Percentiles rank a stretch among this genome's conserved stretches.
These are phyloP conservation scores for Strigamia crassipes DNA, from an alignment of 2,888 invertebrate genomes.

Conservation along the genomic window DNA sequence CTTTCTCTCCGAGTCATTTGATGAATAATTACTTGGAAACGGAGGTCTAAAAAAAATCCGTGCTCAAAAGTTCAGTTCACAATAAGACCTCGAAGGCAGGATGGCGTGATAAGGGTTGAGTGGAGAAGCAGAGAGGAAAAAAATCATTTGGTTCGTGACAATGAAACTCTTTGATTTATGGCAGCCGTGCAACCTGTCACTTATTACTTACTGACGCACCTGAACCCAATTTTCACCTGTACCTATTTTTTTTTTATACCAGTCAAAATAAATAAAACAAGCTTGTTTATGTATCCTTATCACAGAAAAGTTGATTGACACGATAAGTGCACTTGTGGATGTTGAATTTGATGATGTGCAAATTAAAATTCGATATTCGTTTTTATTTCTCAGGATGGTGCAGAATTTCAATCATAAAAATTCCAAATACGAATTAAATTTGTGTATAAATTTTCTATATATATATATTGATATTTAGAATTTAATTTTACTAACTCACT, in stretches of 20 bases:
- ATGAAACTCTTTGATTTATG: slow-evolving; percentile 40
- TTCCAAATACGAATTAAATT: not conserved
- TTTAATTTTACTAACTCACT: not conserved
- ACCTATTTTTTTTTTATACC: not conserved
- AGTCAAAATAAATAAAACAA: slow-evolving; percentile 25
- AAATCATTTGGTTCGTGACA: slow-evolving; percentile 35
- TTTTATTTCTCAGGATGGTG: not conserved
- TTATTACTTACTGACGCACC: slow-evolving; percentile 33
- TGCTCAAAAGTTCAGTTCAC: slow-evolving; percentile 33
- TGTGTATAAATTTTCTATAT: not conserved
- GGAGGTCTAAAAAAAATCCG: not conserved
- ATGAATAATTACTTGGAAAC: slow-evolving; percentile 42
- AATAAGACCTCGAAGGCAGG: slow-evolving; percentile 31
- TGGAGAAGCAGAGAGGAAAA: not conserved
- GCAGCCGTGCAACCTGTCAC: slow-evolving; percentile 30
- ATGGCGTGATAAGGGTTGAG: slow-evolving; percentile 5
- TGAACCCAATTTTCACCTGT: slow-evolving; percentile 34
- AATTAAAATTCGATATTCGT: slow-evolving; percentile 11
- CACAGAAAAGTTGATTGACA: not conserved
- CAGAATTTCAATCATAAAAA: not conserved
- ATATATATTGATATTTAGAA: not conserved
- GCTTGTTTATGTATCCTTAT: slow-evolving; percentile 26
- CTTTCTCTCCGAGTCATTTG: slow-evolving; percentile 35
- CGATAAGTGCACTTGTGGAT: not conserved
- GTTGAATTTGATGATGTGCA: not conserved